Evolutionary conservation across 2,113 vertebrate species (phyloP).

Genomic region (Castor canadensis): DNA sequence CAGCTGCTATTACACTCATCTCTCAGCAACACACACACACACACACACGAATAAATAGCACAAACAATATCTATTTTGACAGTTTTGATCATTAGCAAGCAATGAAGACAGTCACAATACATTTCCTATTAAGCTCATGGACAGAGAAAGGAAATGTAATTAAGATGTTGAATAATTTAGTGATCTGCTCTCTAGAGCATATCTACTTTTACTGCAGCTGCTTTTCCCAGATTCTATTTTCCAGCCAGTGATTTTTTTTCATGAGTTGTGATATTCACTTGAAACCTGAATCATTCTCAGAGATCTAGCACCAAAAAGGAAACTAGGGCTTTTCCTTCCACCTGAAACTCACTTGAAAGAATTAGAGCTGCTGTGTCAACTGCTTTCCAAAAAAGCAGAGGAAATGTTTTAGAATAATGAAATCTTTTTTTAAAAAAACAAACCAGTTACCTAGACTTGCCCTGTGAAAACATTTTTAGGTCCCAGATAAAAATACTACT

Average conservation of each 20-base stretch:
- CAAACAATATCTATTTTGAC: conserved; percentile 50
- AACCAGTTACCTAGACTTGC: neutral
- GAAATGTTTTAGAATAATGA: conserved; percentile 34
- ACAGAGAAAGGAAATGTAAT: conserved; percentile 63
- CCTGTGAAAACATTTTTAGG: neutral
- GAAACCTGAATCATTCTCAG: conserved; percentile 66
- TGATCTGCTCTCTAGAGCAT: conserved; percentile 70
- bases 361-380: conserved; percentile 60
- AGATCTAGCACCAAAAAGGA: conserved; percentile 68
- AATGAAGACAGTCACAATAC: conserved; percentile 53
- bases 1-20: neutral
- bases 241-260: conserved; percentile 50
- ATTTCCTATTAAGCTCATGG: conserved; percentile 58
- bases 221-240: conserved; percentile 80
- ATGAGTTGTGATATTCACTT: conserved; percentile 72
- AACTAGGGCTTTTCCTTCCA: conserved; percentile 76
- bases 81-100: conserved; percentile 56
- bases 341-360: conserved; percentile 70
- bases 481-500: neutral
- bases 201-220: conserved; percentile 76
- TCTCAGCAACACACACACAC: neutral
- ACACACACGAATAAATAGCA: neutral
- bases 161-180: conserved; percentile 76
- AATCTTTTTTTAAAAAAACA: neutral
- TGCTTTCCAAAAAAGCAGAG: conserved; percentile 65